Evolutionary conservation across 30 jellyfish, hydroid and myxozoan genomes (phyloP).

Genomic region (Hydractinia symbiolongicarpus): DNA sequence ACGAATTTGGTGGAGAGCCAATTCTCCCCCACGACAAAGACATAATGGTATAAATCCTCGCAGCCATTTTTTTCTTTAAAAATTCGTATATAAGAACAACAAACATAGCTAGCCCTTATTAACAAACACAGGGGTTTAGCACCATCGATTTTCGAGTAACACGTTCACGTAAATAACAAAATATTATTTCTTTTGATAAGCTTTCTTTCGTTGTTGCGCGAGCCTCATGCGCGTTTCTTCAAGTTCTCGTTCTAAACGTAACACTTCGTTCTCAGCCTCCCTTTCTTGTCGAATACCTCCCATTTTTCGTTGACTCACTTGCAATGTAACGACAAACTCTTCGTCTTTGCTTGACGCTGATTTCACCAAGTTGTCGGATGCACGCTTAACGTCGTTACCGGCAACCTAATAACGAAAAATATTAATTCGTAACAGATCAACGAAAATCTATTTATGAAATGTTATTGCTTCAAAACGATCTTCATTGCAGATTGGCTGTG

Average conservation of each 20-base stretch:
- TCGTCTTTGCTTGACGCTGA: constrained; percentile 81
- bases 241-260: constrained; percentile 79
- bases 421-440: not conserved
- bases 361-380: constrained; percentile 86
- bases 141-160: no score
- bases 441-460: not conserved
- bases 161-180: no score
- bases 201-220: constrained; percentile 35
- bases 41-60: no score
- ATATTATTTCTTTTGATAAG: constrained; percentile 4
- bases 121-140: no score
- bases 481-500: no score
- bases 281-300: constrained; percentile 98
- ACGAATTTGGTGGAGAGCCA: no score
- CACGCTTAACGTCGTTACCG: constrained; percentile 90
- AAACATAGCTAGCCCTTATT: no score
- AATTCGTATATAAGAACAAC: no score
- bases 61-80: no score
- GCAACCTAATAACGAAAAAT: constrained; percentile 62
- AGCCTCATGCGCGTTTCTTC: constrained; percentile 91
- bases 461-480: not conserved
- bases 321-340: constrained; percentile 69
- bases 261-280: constrained; percentile 94
- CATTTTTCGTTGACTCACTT: constrained; percentile 74
- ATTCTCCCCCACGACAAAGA: no score